These are phyloP conservation scores for Heliconius hortense DNA, from an alignment of 2,888 invertebrate species.

Conservation along the genomic window DNA sequence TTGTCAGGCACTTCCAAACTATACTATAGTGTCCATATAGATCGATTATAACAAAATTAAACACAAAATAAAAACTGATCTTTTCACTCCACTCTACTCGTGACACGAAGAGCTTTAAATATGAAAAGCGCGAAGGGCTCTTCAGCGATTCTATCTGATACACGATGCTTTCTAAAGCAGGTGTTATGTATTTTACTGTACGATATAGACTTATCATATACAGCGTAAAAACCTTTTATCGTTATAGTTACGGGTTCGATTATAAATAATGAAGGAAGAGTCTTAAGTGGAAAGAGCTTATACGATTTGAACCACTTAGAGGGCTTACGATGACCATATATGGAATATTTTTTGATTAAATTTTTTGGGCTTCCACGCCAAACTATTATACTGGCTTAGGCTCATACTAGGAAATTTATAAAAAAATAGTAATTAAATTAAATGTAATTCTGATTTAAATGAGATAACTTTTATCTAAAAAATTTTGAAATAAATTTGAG, in stretches of 20 bases:
- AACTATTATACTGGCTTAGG: neutral
- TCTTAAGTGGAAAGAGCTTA: slow-evolving; percentile 13
- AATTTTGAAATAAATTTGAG: too few species aligned
- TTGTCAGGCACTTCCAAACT: neutral
- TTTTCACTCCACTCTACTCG: slow-evolving; percentile 14
- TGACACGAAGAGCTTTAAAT: slow-evolving; percentile 15
- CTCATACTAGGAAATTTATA: neutral
- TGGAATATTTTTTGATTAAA: neutral
- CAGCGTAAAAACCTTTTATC: slow-evolving; percentile 2
- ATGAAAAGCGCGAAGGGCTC: slow-evolving; percentile 26
- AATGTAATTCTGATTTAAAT: too few species aligned
- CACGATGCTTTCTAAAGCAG: slow-evolving; percentile 17
- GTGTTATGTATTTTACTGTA: slow-evolving; percentile 23
- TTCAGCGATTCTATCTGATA: slow-evolving; percentile 25
- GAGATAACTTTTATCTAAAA: too few species aligned
- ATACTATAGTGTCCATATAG: neutral
- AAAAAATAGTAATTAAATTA: too few species aligned
- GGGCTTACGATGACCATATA: neutral
- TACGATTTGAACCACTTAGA: slow-evolving; percentile 3
- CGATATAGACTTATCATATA: slow-evolving; percentile 2
- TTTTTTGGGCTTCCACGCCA: neutral
- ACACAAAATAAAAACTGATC: slow-evolving; percentile 14
- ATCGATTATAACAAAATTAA: neutral
- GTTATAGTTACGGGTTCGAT: neutral
- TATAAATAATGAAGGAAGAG: neutral